Evolutionary conservation across 2,113 vertebrate species (phyloP).

Genomic region (Pedetes capensis): DNA sequence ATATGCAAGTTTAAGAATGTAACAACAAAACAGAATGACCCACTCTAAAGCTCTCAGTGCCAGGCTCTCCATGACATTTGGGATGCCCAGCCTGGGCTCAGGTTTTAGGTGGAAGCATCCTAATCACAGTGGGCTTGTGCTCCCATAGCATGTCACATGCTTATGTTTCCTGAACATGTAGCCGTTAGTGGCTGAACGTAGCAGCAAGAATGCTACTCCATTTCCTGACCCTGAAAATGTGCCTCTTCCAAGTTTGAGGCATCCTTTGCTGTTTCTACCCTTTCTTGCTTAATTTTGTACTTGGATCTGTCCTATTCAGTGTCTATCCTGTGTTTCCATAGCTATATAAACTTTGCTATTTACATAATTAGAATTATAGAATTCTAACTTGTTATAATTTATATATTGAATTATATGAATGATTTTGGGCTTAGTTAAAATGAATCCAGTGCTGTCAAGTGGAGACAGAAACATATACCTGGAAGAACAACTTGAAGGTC

Average conservation of each 20-base stretch:
- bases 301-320: not conserved
- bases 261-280: not conserved
- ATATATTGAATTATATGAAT: not conserved
- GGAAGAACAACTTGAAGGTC: not conserved
- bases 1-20: constrained; percentile 7
- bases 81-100: not conserved
- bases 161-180: not conserved
- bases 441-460: not conserved
- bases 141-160: accelerated
- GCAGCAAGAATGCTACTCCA: not conserved
- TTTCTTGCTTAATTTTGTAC: not conserved
- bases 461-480: not conserved
- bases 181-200: not conserved
- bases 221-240: not conserved
- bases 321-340: not conserved
- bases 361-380: not conserved
- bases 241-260: not conserved
- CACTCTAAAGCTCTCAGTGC: not conserved
- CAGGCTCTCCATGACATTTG: not conserved
- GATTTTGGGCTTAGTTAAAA: not conserved
- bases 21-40: not conserved
- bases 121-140: not conserved
- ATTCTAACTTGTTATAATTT: not conserved
- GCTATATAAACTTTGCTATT: not conserved
- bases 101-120: too few species aligned